Evolutionary conservation across 2,797 vertebrate genomes (phyloP), one percentile per base, ranked within the genome.

Genomic region (Muraenolepis orangiensis): DNA sequence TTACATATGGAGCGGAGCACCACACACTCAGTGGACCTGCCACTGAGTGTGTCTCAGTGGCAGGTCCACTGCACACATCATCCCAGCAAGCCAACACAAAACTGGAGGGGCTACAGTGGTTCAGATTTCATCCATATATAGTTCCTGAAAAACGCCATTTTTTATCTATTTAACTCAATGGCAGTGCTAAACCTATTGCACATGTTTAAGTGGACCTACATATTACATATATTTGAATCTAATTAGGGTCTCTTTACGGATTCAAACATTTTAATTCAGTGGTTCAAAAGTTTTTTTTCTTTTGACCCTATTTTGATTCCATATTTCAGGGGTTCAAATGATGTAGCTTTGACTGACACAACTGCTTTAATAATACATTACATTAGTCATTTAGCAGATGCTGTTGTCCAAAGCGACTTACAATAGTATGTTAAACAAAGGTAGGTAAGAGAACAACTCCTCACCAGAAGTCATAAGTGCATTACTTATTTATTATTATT

Each of bases 1-100:
- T 78, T 71, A 73, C 74, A 82, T 74, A 79, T 73, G 46, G 57
- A 81, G 76, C 0, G 32, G 67, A 70, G 71, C 79, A 73, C 31
- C 32, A 26, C 64, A n/a, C 42, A 51, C 12, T n/a, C 12, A 13
- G 2, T 14, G 13, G 4, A 4, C 3, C 12, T 3, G 13, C 12
- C 42, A 51, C 18, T 4, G 3, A 51, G 42, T 13, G n/a, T n/a
- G n/a, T n/a, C n/a, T 29, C 12, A 66, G 61, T 66, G n/a, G n/a
- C 51, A 57, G 51, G 20, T 57, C 51, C 51, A n/a, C 51, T 23
- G 20, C 20, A 57, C 20, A 57, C 51, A 57, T 6, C 46, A 51
- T 66, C 26, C 61, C 61, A 26, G 61, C 23, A 66, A 28, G 61
- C 61, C n/a, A 66, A 64, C 46, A 51, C 46, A n/a, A 20, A 51